Base-by-base conservation (phyloP, 2,888 invertebrate species). In the Tyria jacobaeae region DNA sequence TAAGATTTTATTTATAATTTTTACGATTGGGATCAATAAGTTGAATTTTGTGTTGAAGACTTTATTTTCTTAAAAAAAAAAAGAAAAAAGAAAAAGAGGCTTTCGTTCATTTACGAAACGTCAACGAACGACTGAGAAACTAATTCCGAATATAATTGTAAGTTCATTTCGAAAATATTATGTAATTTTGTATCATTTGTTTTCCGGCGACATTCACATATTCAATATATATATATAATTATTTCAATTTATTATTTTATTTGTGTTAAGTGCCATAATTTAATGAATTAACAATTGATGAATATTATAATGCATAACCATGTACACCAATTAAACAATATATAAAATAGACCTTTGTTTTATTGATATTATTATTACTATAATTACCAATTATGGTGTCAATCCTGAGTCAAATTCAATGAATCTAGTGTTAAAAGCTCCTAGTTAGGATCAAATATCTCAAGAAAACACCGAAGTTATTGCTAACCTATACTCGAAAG, bases 201-300 rank as follows among this genome's bases (percentile, higher is more conserved):
- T 57, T 80, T 87, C 82, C 80, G 78, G 83, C 89, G 86, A 91
- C 89, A 89, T 90, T 85, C 70, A 79, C 62, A 83, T 82, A 86
- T 85, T 88, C 84, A 83, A 76, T 84, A 77, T 90, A 90, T 91
- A 83, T 92, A 90, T 90, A n/a, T 89, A 44, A 12, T 31, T 31
- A 82, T 88, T 70, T 68, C 73, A 65, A n/a, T 79, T 83, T 89
- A 89, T 55, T 55, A 54, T 63, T 87, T 89, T 86, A 84, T 89
- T 91, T 92, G 81, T 89, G 85, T 93, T 93, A 91, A 93, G 94
- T 94, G 94, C 94, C 94, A 94, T 94, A 94, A 92, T 91, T 92
- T 91, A 91, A 93, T 89, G 88, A 93, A 91, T 91, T 93, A 94
- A 93, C 92, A 92, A 91, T 89, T 85, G 89, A 92, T 91, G 90